These are phyloP conservation scores for Melieria picta DNA, from an alignment of 2,888 invertebrate species.

Conservation along the genomic window DNA sequence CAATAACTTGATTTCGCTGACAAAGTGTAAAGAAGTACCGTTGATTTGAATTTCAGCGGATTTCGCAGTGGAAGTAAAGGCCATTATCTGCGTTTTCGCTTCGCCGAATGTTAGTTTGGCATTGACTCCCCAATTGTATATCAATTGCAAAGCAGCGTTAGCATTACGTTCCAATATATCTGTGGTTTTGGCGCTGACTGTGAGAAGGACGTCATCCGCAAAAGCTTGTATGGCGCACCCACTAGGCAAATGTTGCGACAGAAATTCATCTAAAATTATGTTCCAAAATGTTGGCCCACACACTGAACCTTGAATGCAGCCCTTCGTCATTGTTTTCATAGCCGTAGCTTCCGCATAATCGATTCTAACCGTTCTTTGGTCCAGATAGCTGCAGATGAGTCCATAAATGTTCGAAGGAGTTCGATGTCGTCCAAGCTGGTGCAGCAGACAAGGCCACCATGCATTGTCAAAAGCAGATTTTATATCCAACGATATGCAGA, in stretches of 20 bases:
- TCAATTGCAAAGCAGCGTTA: background rate
- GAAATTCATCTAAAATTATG: background rate
- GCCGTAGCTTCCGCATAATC: slow-evolving; percentile 8
- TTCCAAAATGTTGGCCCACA: too few species aligned
- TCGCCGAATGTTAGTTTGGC: background rate
- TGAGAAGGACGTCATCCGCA: background rate
- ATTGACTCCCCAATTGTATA: background rate
- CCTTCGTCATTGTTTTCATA: background rate
- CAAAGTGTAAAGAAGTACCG: background rate
- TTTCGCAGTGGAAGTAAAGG: background rate
- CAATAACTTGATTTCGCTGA: background rate
- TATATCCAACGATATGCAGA: slow-evolving; percentile 9
- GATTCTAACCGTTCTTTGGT: slow-evolving; percentile 1
- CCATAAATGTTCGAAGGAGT: background rate
- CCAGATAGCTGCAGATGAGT: background rate
- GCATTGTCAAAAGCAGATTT: slow-evolving; percentile 12
- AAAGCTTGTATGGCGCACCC: slow-evolving; percentile 1
- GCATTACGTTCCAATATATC: background rate
- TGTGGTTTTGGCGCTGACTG: background rate
- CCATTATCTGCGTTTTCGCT: background rate
- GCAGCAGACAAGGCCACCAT: slow-evolving; percentile 11
- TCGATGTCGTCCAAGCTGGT: background rate
- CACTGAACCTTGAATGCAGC: background rate
- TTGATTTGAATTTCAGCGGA: too few species aligned
- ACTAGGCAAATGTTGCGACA: background rate